Evolutionary conservation across 2,113 vertebrate genomes (phyloP).

Genomic region (Bos taurus): DNA sequence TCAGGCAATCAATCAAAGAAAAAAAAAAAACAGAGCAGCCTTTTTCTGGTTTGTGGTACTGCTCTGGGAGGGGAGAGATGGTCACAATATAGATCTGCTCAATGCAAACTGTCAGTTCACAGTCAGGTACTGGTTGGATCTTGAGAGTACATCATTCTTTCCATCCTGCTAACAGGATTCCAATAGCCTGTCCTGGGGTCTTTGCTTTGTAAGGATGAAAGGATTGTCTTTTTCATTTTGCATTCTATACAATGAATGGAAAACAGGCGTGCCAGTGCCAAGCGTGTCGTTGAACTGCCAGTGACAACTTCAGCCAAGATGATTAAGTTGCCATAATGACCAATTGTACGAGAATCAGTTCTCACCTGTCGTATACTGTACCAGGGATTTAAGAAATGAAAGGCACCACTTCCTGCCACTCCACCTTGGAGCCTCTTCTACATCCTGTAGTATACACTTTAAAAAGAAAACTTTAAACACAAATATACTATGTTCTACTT

Average conservation of each 20-base stretch:
- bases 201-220: neutral
- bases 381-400: slow-evolving; percentile 32
- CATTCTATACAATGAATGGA: slow-evolving; percentile 21
- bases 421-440: neutral
- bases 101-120: neutral
- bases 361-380: neutral
- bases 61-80: neutral
- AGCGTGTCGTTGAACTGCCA: neutral
- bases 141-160: neutral
- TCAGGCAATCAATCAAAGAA: neutral
- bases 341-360: slow-evolving; percentile 11
- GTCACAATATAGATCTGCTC: neutral
- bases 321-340: neutral
- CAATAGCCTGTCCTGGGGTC: neutral
- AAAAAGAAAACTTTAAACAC: neutral
- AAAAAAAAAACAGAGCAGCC: neutral
- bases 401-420: slow-evolving; percentile 5
- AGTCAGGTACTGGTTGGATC: slow-evolving; percentile 10
- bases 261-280: slow-evolving; percentile 5
- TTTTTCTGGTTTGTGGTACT: slow-evolving; percentile 16
- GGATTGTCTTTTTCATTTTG: slow-evolving; percentile 14
- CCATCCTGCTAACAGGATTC: neutral
- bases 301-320: neutral
- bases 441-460: slow-evolving; percentile 28
- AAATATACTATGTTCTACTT: slow-evolving; percentile 63